Percentiles rank a stretch among this genome's conserved stretches.
These are phyloP conservation scores for Hipposideros armiger DNA, from an alignment of 2,113 vertebrate species.

Conservation along the genomic window DNA sequence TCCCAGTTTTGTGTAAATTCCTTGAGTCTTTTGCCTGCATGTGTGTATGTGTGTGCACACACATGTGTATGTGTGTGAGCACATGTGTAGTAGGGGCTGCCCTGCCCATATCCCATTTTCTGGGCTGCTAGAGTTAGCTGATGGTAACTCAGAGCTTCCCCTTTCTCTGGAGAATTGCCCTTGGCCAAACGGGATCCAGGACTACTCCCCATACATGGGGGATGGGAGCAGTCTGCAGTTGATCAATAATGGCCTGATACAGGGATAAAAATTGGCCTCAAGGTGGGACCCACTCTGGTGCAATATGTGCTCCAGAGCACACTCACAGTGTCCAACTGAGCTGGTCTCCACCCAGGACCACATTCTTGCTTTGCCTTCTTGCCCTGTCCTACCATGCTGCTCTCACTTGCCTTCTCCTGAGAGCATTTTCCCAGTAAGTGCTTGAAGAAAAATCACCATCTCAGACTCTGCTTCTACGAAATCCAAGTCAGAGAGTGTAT, in stretches of 20 bases:
- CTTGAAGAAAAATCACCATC: neutral
- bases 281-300: neutral
- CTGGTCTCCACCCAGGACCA: neutral
- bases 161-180: neutral
- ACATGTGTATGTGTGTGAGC: neutral
- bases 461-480: neutral
- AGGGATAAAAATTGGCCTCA: neutral
- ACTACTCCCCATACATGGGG: too few species aligned
- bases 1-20: neutral
- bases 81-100: neutral
- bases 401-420: neutral
- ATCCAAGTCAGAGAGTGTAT: neutral
- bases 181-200: neutral
- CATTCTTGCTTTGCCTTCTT: neutral
- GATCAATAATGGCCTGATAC: neutral
- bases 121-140: neutral
- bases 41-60: neutral
- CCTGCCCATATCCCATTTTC: neutral
- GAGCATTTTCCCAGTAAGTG: neutral
- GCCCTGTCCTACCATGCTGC: neutral
- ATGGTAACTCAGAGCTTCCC: neutral
- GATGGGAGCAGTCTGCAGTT: neutral
- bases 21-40: neutral
- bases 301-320: neutral
- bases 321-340: too few species aligned